These are phyloP conservation scores for Oophaga sylvatica DNA, from an alignment of 2,797 vertebrate species.

Conservation along the genomic window DNA sequence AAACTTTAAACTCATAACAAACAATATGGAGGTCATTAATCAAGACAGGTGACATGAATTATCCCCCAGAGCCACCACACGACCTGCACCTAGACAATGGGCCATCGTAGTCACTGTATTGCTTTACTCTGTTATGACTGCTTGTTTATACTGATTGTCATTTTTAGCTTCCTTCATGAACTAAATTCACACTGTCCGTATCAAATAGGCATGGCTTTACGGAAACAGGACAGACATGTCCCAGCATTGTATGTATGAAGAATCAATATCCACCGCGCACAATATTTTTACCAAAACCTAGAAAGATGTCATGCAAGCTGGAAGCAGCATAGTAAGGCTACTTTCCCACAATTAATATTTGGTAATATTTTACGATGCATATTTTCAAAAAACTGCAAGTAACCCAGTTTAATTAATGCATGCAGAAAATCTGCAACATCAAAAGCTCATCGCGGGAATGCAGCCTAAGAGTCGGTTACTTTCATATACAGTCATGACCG, in stretches of 20 bases:
- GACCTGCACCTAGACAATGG: constrained; percentile 12
- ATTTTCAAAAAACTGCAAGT: too few relatives aligned
- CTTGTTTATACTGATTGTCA: neutral
- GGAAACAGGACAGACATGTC: neutral
- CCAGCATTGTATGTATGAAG: neutral
- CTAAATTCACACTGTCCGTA: neutral
- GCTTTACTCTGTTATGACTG: neutral
- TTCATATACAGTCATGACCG: too few relatives aligned
- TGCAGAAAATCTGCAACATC: too few relatives aligned
- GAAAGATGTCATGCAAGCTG: neutral
- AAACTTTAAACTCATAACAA: constrained; percentile 29
- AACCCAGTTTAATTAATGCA: too few relatives aligned
- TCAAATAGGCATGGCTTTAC: neutral
- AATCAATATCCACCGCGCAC: neutral
- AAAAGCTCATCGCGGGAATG: too few relatives aligned
- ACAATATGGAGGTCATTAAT: constrained; percentile 30
- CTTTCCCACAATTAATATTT: too few relatives aligned
- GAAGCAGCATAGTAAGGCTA: neutral
- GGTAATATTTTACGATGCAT: too few relatives aligned
- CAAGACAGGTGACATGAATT: constrained; percentile 41
- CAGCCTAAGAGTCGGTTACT: neutral
- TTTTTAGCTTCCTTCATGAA: neutral
- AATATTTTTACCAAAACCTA: neutral
- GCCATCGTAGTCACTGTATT: neutral
- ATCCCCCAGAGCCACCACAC: neutral